These are phyloP conservation scores for Propithecus perrieri DNA, from an alignment of 2,797 vertebrate genomes.

Conservation along the genomic window DNA sequence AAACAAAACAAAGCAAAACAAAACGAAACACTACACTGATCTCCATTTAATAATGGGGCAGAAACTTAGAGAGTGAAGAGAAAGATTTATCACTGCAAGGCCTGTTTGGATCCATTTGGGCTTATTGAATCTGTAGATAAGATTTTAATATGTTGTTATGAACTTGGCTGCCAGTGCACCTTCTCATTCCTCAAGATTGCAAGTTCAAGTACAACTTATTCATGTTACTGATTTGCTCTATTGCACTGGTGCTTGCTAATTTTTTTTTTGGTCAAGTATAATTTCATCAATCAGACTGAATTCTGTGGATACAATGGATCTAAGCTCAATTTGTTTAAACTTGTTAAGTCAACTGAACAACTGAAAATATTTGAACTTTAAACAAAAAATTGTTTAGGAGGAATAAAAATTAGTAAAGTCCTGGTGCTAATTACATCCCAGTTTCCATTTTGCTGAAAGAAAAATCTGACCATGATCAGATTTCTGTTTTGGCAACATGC, in stretches of 20 bases:
- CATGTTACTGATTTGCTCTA: not conserved
- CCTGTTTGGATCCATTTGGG: not conserved
- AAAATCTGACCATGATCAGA: not conserved
- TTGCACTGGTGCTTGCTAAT: not conserved
- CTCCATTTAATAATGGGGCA: not conserved
- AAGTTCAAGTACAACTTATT: not conserved
- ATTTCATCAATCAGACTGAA: not conserved
- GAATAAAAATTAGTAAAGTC: not conserved
- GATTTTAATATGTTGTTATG: not conserved
- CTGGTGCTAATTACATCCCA: not conserved
- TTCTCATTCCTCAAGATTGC: not conserved
- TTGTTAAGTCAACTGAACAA: not conserved
- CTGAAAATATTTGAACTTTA: not conserved
- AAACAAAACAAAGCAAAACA: not conserved
- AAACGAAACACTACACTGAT: too few relatives aligned
- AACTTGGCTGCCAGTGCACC: not conserved
- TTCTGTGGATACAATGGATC: conserved; percentile 18
- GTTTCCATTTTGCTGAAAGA: not conserved
- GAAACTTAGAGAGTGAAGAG: not conserved
- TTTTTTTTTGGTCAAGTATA: not conserved
- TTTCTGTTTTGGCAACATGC: not conserved
- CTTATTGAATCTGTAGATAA: not conserved
- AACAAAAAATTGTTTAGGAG: not conserved
- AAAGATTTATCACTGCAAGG: not conserved
- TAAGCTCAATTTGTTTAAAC: conserved; percentile 22